Base-by-base conservation (phyloP, 2,113 vertebrate genomes). In the Thomomys bottae region DNA sequence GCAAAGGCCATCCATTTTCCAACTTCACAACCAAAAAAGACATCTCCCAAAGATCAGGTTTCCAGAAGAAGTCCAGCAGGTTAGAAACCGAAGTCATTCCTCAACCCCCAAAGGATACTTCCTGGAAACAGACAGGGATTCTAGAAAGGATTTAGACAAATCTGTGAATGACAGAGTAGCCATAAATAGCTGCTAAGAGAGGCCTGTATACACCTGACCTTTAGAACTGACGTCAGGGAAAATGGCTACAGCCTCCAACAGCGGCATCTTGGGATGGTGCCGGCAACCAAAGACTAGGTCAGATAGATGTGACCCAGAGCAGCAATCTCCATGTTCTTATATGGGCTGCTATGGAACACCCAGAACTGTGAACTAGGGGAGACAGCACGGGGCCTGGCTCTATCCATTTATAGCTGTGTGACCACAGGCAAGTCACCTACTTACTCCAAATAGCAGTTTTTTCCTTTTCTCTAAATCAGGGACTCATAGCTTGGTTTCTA, bases 141-240 rank as follows among this genome's bases (percentile, higher is more conserved):
- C 89, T 68, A 84, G 49, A 93, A 92, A 93, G 94, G 94, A 96
- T 93, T 94, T 86, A 67, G 77, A 70, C 71, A 91, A 92, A 95
- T 95, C 90, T 94, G 96, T 96, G 93, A 96, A 94, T 95, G 96
- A 96, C 95, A 95, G 63, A 93, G 38, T 21, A 89, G 73, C 90
- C 87, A 78, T 54, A 95, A 95, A 97, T 95, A 96, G 95, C 91
- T 75, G 28, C 87, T 15, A 71, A 93, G 76, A 90, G 81, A 92
- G 88, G 90, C 66, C 20, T 36, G 77, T 40, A 45, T 72, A 80
- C 80, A 94, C 94, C 95, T 96, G 96, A 97, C 96, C 96, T 96
- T 97, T 93, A 77, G 49, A 84, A 95, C 64, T 94, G 95, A 96
- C 93, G 92, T 96, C 94, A 96, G 84, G 94, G 81, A 89, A 90